phyloP scores from a whole-genome alignment of 2,113 vertebrate species.

The Hyla sarda region DNA sequence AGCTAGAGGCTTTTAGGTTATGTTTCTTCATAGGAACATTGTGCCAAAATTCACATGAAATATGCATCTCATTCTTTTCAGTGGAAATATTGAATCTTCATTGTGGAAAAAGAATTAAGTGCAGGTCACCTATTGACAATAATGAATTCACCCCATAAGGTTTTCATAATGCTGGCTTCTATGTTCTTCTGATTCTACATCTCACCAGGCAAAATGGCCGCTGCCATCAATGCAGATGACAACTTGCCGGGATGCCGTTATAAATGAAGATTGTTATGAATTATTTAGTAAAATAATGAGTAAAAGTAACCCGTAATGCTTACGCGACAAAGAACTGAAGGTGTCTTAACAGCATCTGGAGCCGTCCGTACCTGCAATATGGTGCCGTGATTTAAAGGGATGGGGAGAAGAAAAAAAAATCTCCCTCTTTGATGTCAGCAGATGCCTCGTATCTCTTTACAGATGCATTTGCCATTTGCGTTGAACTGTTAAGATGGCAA shows the following conservation, averaged over 20 bases:
- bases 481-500: slow-evolving; percentile 36
- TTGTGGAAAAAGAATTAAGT: too few species aligned
- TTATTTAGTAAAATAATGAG: not conserved
- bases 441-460: slow-evolving; percentile 14
- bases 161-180: too few species aligned
- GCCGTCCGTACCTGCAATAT: slow-evolving; percentile 13
- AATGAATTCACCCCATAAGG: too few species aligned
- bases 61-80: too few species aligned
- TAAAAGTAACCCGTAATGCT: not conserved
- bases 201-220: too few species aligned
- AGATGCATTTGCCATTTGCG: slow-evolving; percentile 10
- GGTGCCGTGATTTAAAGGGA: slow-evolving; percentile 16
- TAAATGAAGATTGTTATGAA: not conserved
- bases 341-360: slow-evolving; percentile 2
- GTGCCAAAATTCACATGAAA: too few species aligned
- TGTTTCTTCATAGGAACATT: too few species aligned
- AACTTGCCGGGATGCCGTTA: not conserved
- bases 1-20: too few species aligned
- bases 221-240: not conserved
- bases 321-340: not conserved
- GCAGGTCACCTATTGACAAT: too few species aligned
- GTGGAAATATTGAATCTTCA: too few species aligned
- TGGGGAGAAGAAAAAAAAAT: not conserved
- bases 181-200: not conserved
- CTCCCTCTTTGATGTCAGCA: not conserved